phyloP scores from a whole-genome alignment of 2,113 vertebrate genomes.

The Hyla sarda region DNA sequence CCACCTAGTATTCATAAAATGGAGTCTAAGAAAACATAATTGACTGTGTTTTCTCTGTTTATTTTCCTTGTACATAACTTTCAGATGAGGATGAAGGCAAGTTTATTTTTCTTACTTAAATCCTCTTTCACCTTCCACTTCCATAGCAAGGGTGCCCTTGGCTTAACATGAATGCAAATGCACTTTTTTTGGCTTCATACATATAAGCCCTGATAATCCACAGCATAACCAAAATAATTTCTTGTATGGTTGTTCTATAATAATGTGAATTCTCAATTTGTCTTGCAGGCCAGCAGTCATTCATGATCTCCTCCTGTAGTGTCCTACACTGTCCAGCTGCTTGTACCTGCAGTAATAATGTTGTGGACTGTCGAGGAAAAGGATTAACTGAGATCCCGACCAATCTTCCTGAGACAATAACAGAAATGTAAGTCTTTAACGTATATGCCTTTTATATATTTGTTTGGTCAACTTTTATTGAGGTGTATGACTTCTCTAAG shows the following conservation, averaged over 20 bases:
- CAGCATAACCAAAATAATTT: neutral
- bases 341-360: slow-evolving; percentile 98
- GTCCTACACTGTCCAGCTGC: slow-evolving; percentile 92
- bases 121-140: neutral
- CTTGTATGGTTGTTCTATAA: neutral
- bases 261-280: slow-evolving; percentile 32
- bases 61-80: slow-evolving; percentile 73
- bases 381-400: slow-evolving; percentile 93
- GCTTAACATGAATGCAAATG: neutral
- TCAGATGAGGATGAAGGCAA: slow-evolving; percentile 94
- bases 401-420: slow-evolving; percentile 97
- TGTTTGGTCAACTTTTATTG: neutral
- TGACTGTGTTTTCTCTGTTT: slow-evolving; percentile 74
- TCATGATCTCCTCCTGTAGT: slow-evolving; percentile 89
- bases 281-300: slow-evolving; percentile 87
- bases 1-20: neutral
- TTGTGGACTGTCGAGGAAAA: slow-evolving; percentile 97
- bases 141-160: neutral
- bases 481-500: too few species aligned
- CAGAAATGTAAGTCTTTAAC: slow-evolving; percentile 87
- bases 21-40: slow-evolving; percentile 22
- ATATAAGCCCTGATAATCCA: neutral
- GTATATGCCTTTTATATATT: neutral
- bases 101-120: slow-evolving; percentile 70
- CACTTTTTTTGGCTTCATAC: neutral